Evolutionary conservation across 2,113 vertebrate species (phyloP), one percentile per base, ranked within the genome.

Genomic region (Zootoca vivipara): DNA sequence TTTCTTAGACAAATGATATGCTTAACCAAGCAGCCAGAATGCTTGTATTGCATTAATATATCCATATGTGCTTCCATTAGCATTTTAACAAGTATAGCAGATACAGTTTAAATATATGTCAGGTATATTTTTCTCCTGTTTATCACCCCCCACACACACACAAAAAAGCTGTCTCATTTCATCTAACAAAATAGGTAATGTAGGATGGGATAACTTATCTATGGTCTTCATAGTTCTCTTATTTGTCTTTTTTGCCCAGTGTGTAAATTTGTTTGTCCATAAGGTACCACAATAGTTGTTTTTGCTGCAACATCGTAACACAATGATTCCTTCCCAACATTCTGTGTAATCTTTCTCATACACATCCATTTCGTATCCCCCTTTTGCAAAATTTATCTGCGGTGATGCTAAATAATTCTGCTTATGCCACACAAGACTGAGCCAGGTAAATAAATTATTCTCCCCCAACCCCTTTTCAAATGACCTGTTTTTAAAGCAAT

Each of bases 381-480:
- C 0, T 7, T 7, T 3, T 0, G 0, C 40, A 67, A 89, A 56
- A 35, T 5, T 74, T 89, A 85, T 90, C 64, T 91, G 67, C 69
- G 78, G 82, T 80, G 28, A 2, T 16, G 86, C 84, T 62, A 82
- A 73, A 40, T 72, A 78, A 62, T 38, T 86, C 28, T 82, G 78
- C 58, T 7, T 0, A 0, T 72, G 83, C n/a, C 35, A 56, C 35
- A 77, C 70, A 46, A 85, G 75, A 83, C 16, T 7, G 78, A 73
- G 78, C 0, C 10, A 58, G 56, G 74, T 30, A 88, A 77, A 20
- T 33, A 13, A 91, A 90, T 13, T 79, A 9, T 77, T 93, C 81
- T 38, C 33, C 18, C 72, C 89, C 75, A 62, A 38, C 33, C 12
- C 20, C 67, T 35, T 73, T 73, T 35, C 67, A 72, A 16, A n/a